A percentile compares a stretch with the other conserved stretches of the same genome.
phyloP scores from a whole-genome alignment of 2,113 vertebrate species.

The Synodontis membranacea region DNA sequence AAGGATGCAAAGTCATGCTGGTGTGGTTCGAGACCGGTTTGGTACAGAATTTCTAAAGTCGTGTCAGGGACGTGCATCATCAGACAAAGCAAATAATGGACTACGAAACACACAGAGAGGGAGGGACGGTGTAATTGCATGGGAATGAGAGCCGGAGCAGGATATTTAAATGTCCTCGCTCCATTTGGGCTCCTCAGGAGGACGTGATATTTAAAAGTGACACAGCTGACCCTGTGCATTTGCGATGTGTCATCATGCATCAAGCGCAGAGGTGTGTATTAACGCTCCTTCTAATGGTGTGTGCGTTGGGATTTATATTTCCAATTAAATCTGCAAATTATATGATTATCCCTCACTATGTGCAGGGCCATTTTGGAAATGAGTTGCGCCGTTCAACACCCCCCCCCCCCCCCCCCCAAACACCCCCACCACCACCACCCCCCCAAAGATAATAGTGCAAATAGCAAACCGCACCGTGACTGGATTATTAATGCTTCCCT shows the following conservation, averaged over 20 bases:
- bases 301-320: slow-evolving; percentile 78
- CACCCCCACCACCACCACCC: slow-evolving; percentile 58
- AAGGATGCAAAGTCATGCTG: slow-evolving; percentile 56
- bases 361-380: slow-evolving; percentile 72
- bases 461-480: slow-evolving; percentile 62
- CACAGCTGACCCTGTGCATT: slow-evolving; percentile 74
- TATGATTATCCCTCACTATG: slow-evolving; percentile 74
- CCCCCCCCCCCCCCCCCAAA: slow-evolving; percentile 51
- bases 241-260: slow-evolving; percentile 73
- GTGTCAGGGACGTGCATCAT: slow-evolving; percentile 54
- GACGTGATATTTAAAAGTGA: slow-evolving; percentile 77
- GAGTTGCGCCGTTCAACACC: slow-evolving; percentile 61
- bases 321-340: slow-evolving; percentile 81
- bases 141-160: slow-evolving; percentile 53
- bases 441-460: slow-evolving; percentile 68
- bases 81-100: slow-evolving; percentile 62
- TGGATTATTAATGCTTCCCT: slow-evolving; percentile 67
- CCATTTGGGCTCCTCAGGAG: slow-evolving; percentile 68
- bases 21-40: slow-evolving; percentile 51
- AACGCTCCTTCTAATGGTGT: slow-evolving; percentile 71
- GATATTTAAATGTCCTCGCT: slow-evolving; percentile 71
- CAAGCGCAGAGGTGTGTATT: slow-evolving; percentile 71
- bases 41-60: slow-evolving; percentile 48
- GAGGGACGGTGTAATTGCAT: slow-evolving; percentile 62
- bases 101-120: slow-evolving; percentile 49